Evolutionary conservation across 2,113 vertebrate species (phyloP).

Genomic region (Rhabdornis inornatus): DNA sequence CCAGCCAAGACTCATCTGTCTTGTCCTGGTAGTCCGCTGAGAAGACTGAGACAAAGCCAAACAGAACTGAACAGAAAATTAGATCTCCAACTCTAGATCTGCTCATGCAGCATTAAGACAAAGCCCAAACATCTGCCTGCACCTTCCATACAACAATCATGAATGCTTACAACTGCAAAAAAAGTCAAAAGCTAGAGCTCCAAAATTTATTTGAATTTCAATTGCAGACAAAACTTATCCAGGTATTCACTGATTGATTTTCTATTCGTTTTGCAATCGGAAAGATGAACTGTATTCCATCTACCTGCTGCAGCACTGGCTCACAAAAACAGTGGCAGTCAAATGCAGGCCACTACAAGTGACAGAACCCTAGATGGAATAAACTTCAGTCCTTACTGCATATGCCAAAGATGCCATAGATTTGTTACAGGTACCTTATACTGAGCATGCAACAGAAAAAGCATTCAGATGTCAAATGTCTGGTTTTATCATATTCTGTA

Average conservation of each 20-base stretch:
- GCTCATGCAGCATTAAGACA: neutral
- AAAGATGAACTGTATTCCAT: neutral
- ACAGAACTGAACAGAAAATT: neutral
- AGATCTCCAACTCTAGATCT: neutral
- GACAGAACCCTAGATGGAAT: rapidly evolving
- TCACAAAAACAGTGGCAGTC: neutral
- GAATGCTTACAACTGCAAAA: neutral
- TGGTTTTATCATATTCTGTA: neutral
- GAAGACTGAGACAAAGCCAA: neutral
- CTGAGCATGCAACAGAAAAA: neutral
- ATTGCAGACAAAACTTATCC: neutral
- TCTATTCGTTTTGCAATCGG: neutral
- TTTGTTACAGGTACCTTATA: neutral
- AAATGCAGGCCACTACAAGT: neutral
- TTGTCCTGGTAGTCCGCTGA: neutral
- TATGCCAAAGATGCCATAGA: neutral
- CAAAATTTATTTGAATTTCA: neutral
- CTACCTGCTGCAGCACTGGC: neutral
- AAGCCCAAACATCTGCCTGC: neutral
- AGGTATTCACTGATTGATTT: neutral
- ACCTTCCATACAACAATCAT: neutral
- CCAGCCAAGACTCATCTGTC: neutral
- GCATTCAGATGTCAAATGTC: neutral
- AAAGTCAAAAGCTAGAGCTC: neutral
- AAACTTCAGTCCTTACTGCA: neutral